Base-by-base conservation (phyloP, 1,140 invertebrate genomes). In the Uloborus diversus region DNA sequence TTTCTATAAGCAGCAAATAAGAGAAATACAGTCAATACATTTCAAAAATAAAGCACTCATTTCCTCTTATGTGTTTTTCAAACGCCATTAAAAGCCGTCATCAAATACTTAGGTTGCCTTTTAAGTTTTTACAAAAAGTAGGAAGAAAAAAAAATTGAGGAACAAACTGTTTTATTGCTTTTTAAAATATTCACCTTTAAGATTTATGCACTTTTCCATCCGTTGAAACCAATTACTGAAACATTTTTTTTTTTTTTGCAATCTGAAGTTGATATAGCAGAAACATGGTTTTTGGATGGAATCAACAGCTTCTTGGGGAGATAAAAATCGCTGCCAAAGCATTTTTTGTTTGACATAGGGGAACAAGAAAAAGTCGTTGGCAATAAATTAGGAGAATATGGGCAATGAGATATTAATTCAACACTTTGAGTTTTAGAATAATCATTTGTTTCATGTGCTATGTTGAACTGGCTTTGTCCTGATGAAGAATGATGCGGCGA, bases 171-270 rank as follows among this genome's bases (percentile, higher is more conserved):
- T 64, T 35, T 35, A 20, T 35, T 33, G 14, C 25, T 35, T 64
- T 37, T n/a, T 14, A 64, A 64, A 35, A 35, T 64, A 64, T 1
- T 65, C 30, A 47, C 33, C 62, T n/a, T 65, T 1, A 65, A 13
- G 1, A 28, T 65, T 7, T 51, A 68, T 68, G 53, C 65, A 68
- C 47, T 68, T 68, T 47, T 66, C 5, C 3, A 28, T 53, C 14
- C 0, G 65, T 32, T 51, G 47, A 0, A 28, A 27, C n/a, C 25
- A 49, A 49, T 66, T 66, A 49, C 49, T 3, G 14, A 47, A 66
- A 17, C 27, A 32, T 23, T 13, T 68, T 68, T 30, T 68, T 51
- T 49, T 13, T 68, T 68, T 30, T 68, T 51, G 42, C 65, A 68
- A 3, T 51, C 42, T 27, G 27, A 33, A 53, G 9, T 4, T 53